phyloP scores from a whole-genome alignment of 2,888 invertebrate species.

The Andrena camellia region DNA sequence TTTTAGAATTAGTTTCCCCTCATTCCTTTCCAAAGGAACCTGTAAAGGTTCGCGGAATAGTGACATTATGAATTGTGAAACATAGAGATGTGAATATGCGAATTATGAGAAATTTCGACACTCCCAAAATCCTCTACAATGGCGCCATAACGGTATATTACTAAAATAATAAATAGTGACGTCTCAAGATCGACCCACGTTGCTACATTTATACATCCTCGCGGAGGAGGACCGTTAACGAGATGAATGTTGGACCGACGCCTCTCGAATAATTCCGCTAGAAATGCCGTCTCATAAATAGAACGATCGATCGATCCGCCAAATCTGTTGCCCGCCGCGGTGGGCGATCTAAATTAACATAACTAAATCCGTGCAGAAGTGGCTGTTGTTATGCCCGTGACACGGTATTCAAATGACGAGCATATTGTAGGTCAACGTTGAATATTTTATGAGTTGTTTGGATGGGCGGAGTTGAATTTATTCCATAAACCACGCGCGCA shows the following conservation, averaged over 20 bases:
- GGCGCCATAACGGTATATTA: too few relatives aligned
- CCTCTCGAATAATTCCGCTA: neutral
- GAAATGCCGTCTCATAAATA: constrained; percentile 17
- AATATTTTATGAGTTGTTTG: constrained; percentile 63
- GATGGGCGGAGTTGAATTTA: constrained; percentile 57
- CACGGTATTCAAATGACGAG: constrained; percentile 59
- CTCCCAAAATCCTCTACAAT: too few relatives aligned
- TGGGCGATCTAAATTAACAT: constrained; percentile 42
- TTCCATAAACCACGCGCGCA: constrained; percentile 43
- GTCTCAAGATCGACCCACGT: neutral
- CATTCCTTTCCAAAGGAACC: neutral
- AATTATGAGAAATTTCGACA: too few relatives aligned
- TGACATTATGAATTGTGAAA: too few relatives aligned
- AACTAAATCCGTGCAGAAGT: constrained; percentile 55
- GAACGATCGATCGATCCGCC: constrained; percentile 26
- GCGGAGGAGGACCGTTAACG: neutral
- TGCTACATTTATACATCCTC: neutral
- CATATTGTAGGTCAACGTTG: constrained; percentile 58
- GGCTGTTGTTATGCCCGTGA: constrained; percentile 57
- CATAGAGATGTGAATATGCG: too few relatives aligned
- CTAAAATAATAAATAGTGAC: neutral
- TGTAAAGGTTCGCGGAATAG: too few relatives aligned
- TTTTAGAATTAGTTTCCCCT: neutral
- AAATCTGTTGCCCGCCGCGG: constrained; percentile 35
- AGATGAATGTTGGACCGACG: constrained; percentile 5